Conservation (phyloP, 1,140 invertebrate genomes). For the Anastatus disparis region DNA sequence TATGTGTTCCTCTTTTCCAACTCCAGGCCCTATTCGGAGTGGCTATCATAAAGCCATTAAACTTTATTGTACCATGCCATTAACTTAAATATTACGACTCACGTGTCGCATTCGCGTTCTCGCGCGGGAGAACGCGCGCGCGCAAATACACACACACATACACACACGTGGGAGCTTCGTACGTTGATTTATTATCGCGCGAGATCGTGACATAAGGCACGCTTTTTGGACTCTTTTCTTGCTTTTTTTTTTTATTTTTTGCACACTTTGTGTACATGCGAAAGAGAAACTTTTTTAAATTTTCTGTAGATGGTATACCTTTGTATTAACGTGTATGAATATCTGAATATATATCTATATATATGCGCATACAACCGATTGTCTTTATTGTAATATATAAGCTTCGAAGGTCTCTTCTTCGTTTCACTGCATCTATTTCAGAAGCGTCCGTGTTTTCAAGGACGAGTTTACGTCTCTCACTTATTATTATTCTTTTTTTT, state of each 20-base stretch:
- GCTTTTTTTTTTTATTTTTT: neutral
- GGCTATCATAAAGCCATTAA: slow-evolving; percentile 63
- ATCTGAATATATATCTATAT: too few relatives aligned
- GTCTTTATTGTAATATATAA: slow-evolving; percentile 1
- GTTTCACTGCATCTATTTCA: slow-evolving; percentile 30
- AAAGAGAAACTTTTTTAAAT: too few relatives aligned
- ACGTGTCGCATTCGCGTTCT: slow-evolving; percentile 61
- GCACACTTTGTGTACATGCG: neutral
- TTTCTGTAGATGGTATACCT: too few relatives aligned
- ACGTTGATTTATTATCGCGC: slow-evolving; percentile 51
- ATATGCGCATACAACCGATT: neutral
- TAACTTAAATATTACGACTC: slow-evolving; percentile 64
- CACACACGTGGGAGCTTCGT: slow-evolving; percentile 46
- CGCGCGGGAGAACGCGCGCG: neutral
- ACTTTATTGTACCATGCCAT: slow-evolving; percentile 62
- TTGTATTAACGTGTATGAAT: too few relatives aligned
- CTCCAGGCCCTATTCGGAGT: slow-evolving; percentile 39
- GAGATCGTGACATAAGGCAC: slow-evolving; percentile 44
- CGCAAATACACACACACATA: too few relatives aligned
- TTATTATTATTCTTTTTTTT: neutral
- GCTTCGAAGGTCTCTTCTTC: slow-evolving; percentile 13
- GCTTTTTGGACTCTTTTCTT: slow-evolving; percentile 35
- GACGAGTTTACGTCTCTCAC: neutral
- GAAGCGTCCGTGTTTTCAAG: slow-evolving; percentile 36
- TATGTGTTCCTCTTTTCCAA: slow-evolving; percentile 15